Evolutionary conservation across 1,140 invertebrate species (phyloP), one percentile per base, ranked within the genome.

Genomic region (Hypothenemus hampei): DNA sequence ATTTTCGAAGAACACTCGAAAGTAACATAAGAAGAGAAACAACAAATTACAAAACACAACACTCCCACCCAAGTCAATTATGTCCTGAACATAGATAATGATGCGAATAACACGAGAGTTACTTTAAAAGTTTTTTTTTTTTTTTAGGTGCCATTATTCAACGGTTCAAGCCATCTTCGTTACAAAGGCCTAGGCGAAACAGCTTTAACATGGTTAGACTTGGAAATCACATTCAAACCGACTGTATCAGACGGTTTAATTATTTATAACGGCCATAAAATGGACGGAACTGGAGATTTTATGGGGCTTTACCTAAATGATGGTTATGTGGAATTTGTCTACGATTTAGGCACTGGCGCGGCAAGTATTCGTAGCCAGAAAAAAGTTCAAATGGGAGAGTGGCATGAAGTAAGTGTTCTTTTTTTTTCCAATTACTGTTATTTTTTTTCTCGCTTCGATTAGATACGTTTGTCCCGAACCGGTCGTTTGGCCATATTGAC

Each of bases 271-370:
- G 91, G 93, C 8, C 89, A 93, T 69, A 83, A 86, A 57, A 81
- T 81, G 11, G 89, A 95, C 65, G 87, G 91, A 2, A 83, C 86
- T 15, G 93, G 93, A 0, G 94, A 98, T 73, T 98, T 95, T 74
- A 87, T 97, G 66, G 89, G 90, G 0, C 71, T 98, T 0, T 89
- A 90, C 61, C 75, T 97, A 37, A 79, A 81, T 45, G 82, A 88
- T 54, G 89, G 90, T 31, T 87, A 85, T 67, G 79, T 95, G 8
- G 89, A 94, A 71, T 95, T 95, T 72, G 82, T 87, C 8, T 95
- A 95, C 72, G 92, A 97, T 75, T 77, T 97, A 16, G 93, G 93
- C 36, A 94, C 91, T 39, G 93, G 94, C 15, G 84, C 89, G 19
- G 91, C 91, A 7, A 78, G 90, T 37, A 81, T 95, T 70, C 90